phyloP scores from a whole-genome alignment of 2,797 vertebrate species.

The Danio tinwini region DNA sequence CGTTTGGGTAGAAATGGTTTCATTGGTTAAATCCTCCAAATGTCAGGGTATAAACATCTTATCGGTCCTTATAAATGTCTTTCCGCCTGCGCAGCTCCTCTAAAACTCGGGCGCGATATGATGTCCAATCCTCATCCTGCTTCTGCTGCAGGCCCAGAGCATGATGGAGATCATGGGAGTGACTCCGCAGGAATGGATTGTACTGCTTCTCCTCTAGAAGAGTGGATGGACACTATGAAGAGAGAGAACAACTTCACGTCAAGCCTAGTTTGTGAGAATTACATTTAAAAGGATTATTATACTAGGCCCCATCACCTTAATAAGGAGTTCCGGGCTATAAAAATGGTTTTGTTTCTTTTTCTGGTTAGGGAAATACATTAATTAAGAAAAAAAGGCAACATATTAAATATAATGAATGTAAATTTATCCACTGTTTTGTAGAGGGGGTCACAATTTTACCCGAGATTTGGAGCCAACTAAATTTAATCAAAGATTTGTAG shows the following conservation, averaged over 20 bases:
- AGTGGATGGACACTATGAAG: constrained; percentile 87
- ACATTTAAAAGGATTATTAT: not conserved
- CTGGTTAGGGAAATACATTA: no score
- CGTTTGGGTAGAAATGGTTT: constrained; percentile 30
- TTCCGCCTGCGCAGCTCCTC: constrained; percentile 88
- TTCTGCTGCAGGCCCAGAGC: constrained; percentile 84
- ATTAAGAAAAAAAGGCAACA: no score
- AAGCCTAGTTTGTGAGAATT: not conserved
- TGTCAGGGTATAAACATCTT: constrained; percentile 51
- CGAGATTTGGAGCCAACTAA: no score
- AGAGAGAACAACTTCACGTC: not conserved
- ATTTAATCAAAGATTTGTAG: no score
- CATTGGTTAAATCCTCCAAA: not conserved
- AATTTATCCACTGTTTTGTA: no score
- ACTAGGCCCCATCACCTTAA: no score
- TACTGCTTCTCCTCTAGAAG: constrained; percentile 91
- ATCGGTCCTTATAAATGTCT: constrained; percentile 87
- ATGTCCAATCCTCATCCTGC: constrained; percentile 77
- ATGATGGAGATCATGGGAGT: constrained; percentile 83
- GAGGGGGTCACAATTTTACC: no score
- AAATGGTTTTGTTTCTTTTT: no score
- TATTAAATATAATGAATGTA: no score
- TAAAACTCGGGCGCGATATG: constrained; percentile 87
- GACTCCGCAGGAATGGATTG: constrained; percentile 93
- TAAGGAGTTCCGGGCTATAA: no score